phyloP scores from a whole-genome alignment of 2,888 invertebrate species.

The Arctia plantaginis region DNA sequence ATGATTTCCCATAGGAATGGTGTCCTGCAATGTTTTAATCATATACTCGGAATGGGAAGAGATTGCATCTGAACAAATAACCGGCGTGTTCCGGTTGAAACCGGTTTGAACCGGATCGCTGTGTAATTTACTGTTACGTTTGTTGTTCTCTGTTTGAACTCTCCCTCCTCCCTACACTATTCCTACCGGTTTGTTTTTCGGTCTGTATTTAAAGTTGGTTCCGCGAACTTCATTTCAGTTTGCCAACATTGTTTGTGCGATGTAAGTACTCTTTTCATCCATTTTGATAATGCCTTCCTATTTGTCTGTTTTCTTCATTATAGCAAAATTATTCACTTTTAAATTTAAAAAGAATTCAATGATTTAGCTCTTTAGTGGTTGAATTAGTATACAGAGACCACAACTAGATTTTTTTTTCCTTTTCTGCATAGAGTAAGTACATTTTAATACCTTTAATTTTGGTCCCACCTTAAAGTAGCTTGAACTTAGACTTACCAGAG shows the following conservation, averaged over 20 bases:
- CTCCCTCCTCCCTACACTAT: slow-evolving; percentile 26
- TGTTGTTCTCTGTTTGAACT: slow-evolving; percentile 68
- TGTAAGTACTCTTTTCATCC: slow-evolving; percentile 38
- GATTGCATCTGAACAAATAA: slow-evolving; percentile 84
- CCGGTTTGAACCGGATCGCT: slow-evolving; percentile 69
- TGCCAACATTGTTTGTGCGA: slow-evolving; percentile 43
- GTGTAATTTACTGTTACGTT: slow-evolving; percentile 79
- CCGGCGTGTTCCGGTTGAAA: slow-evolving; percentile 62
- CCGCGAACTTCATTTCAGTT: slow-evolving; percentile 53
- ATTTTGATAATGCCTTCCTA: slow-evolving; percentile 40
- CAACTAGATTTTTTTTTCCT: background rate
- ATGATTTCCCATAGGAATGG: slow-evolving; percentile 84
- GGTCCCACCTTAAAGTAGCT: background rate
- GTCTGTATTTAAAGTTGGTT: slow-evolving; percentile 62
- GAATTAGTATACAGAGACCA: background rate
- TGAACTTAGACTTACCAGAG: background rate
- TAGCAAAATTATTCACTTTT: slow-evolving; percentile 13
- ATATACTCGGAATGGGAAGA: slow-evolving; percentile 78
- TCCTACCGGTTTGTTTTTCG: slow-evolving; percentile 69
- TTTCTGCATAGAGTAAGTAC: no score
- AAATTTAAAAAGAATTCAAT: background rate
- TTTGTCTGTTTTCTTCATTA: slow-evolving; percentile 30
- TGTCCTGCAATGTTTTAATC: slow-evolving; percentile 84
- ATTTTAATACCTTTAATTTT: background rate
- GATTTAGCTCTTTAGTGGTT: background rate